A percentile compares a stretch with the other conserved stretches of the same genome.
These are phyloP conservation scores for Monomorium pharaonis DNA, from an alignment of 1,140 invertebrate species.

Conservation along the genomic window DNA sequence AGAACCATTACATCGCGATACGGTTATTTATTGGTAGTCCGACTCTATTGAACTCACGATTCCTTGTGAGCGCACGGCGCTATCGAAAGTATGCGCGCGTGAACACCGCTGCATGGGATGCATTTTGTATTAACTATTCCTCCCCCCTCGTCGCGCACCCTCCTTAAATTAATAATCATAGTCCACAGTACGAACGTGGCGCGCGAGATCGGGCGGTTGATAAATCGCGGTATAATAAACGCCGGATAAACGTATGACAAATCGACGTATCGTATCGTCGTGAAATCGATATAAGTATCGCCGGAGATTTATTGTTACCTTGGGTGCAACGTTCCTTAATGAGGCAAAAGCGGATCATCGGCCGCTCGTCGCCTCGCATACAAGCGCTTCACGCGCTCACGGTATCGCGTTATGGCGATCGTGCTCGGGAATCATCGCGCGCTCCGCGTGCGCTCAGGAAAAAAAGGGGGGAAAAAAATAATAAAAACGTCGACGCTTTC, in stretches of 20 bases:
- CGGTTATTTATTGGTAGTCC: conserved; percentile 26
- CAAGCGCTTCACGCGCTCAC: not conserved
- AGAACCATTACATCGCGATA: not conserved
- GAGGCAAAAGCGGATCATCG: conserved; percentile 45
- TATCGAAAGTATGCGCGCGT: conserved; percentile 25
- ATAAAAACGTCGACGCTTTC: conserved; percentile 1
- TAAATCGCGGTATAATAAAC: conserved; percentile 46
- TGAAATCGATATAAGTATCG: conserved; percentile 50
- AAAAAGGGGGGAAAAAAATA: not conserved
- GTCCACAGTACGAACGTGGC: not conserved
- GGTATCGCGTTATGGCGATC: conserved; percentile 20
- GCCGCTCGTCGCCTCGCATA: conserved; percentile 12
- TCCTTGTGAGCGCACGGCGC: not conserved
- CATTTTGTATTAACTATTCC: conserved; percentile 30
- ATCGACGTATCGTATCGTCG: conserved; percentile 55
- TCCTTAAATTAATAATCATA: conserved; percentile 46
- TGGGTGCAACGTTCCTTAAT: conserved; percentile 52
- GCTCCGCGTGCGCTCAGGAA: not conserved
- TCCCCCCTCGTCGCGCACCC: not conserved
- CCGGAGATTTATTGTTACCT: conserved; percentile 42
- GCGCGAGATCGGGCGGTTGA: conserved; percentile 30
- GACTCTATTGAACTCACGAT: conserved; percentile 31
- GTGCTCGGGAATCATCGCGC: conserved; percentile 5
- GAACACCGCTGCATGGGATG: not conserved
- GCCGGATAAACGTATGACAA: conserved; percentile 56